phyloP scores from a whole-genome alignment of 2,888 invertebrate genomes.

The Leucoma salicis region DNA sequence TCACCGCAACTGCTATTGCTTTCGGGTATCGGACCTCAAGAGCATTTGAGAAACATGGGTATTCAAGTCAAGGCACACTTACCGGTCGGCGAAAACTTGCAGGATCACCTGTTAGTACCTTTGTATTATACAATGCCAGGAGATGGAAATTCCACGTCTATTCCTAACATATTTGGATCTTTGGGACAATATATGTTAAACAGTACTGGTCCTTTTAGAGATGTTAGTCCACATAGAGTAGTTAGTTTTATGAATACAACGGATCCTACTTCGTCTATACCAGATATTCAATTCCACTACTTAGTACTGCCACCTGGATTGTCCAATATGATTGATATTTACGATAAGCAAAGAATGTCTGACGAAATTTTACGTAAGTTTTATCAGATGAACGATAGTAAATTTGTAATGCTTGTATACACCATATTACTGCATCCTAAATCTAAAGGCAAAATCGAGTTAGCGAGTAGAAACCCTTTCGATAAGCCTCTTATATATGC shows the following conservation, averaged over 20 bases:
- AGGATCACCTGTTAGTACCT: constrained; percentile 73
- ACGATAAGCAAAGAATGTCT: constrained; percentile 40
- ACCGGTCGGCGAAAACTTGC: constrained; percentile 77
- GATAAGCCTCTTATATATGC: constrained; percentile 84
- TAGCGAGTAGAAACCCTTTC: constrained; percentile 85
- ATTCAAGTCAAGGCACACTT: constrained; percentile 67
- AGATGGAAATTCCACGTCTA: constrained; percentile 38
- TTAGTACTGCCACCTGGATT: constrained; percentile 48
- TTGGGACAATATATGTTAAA: constrained; percentile 70
- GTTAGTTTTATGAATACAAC: constrained; percentile 56
- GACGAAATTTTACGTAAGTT: constrained; percentile 48
- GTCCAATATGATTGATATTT: constrained; percentile 46
- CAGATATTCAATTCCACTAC: constrained; percentile 58
- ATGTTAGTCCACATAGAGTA: constrained; percentile 60
- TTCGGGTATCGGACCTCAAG: constrained; percentile 76
- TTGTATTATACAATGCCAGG: constrained; percentile 52
- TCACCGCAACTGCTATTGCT: constrained; percentile 76
- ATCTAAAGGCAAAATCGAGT: constrained; percentile 84
- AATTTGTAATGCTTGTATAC: constrained; percentile 66
- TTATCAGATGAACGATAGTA: constrained; percentile 45
- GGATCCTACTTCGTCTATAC: constrained; percentile 44
- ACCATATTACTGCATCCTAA: constrained; percentile 85
- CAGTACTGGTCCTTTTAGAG: constrained; percentile 70
- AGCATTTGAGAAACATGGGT: constrained; percentile 56
- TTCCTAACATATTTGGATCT: constrained; percentile 46